Evolutionary conservation across 2,888 invertebrate species (phyloP).

Genomic region (Asteroscopus sphinx): DNA sequence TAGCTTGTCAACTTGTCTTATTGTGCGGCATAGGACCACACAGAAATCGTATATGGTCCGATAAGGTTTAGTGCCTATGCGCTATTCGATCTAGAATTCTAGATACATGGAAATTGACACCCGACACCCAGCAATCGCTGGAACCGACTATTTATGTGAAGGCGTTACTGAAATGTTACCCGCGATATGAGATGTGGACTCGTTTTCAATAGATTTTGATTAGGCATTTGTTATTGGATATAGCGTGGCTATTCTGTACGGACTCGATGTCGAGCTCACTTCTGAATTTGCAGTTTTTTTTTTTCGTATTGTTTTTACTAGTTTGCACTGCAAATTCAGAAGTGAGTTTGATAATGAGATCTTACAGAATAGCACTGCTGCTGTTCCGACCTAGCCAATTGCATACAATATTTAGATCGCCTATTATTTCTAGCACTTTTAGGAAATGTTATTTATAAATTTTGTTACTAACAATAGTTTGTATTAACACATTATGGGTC

Average conservation of each 20-base stretch:
- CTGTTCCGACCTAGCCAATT: no score
- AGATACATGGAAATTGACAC: slow-evolving; percentile 62
- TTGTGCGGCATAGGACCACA: not conserved
- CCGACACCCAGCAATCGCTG: slow-evolving; percentile 54
- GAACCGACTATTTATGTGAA: slow-evolving; percentile 52
- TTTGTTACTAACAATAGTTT: no score
- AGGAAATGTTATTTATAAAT: no score
- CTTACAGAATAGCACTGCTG: no score
- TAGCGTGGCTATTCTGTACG: slow-evolving; percentile 9
- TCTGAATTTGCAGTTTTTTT: no score
- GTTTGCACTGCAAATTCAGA: no score
- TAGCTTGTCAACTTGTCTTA: not conserved
- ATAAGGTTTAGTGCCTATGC: slow-evolving; percentile 15
- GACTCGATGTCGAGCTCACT: no score
- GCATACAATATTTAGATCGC: no score
- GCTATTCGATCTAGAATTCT: slow-evolving; percentile 55
- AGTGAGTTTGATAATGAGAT: no score
- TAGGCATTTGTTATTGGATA: slow-evolving; percentile 52
- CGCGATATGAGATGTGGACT: slow-evolving; percentile 43
- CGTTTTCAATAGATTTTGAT: slow-evolving; percentile 48
- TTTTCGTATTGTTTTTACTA: no score
- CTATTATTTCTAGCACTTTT: no score
- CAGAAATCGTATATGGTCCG: not conserved
- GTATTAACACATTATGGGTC: no score
- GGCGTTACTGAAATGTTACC: slow-evolving; percentile 45